Percentiles rank a stretch among this genome's conserved stretches.
Evolutionary conservation across 2,113 vertebrate genomes (phyloP).

Genomic region (Microtus richardsoni): DNA sequence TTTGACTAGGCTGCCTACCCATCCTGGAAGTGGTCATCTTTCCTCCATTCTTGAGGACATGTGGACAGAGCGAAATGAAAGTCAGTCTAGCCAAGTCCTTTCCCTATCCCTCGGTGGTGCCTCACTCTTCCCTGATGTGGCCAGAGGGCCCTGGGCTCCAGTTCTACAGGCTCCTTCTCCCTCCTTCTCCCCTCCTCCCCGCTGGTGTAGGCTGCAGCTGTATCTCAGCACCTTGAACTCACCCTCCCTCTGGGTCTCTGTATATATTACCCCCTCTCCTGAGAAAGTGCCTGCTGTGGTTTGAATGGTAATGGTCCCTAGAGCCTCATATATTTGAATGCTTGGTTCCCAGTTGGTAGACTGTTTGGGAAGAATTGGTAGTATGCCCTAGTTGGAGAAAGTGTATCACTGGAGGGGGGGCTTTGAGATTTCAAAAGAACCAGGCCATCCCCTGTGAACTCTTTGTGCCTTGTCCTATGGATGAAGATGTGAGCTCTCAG

Average conservation of each 20-base stretch:
- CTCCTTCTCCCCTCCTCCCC: accelerated
- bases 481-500: background rate
- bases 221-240: accelerated
- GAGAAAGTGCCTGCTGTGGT: background rate
- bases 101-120: accelerated
- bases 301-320: background rate
- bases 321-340: background rate
- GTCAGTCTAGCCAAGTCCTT: background rate
- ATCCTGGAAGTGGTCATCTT: background rate
- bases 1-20: background rate
- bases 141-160: accelerated
- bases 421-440: background rate
- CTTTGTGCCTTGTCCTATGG: background rate
- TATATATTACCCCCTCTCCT: background rate
- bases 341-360: background rate
- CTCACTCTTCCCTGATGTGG: accelerated
- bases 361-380: background rate
- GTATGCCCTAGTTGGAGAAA: background rate
- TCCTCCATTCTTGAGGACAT: background rate
- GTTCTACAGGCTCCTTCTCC: background rate
- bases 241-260: background rate
- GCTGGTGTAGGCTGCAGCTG: accelerated
- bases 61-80: accelerated
- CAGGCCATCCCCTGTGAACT: background rate
- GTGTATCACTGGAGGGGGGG: background rate